A percentile compares a stretch with the other conserved stretches of the same genome.
phyloP scores from a whole-genome alignment of 2,797 vertebrate genomes.

The Lophius americanus region DNA sequence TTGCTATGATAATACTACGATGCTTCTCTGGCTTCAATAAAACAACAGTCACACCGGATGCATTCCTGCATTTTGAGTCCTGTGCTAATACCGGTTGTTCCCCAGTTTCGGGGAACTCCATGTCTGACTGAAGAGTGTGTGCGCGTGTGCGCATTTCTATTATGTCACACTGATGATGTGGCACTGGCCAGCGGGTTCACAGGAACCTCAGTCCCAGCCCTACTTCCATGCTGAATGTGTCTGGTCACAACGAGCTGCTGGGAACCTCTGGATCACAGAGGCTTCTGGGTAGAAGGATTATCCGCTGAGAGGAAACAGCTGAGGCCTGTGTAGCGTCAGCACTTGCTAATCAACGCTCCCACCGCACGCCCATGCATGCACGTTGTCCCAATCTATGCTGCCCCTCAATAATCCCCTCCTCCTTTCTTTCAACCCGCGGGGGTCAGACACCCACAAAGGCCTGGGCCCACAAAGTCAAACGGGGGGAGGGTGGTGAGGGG shows the following conservation, averaged over 20 bases:
- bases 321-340: slow-evolving; percentile 79
- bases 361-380: slow-evolving; percentile 27
- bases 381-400: slow-evolving; percentile 28
- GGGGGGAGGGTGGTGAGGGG: slow-evolving; percentile 33
- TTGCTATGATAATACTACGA: not conserved
- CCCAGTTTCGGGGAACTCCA: slow-evolving; percentile 44
- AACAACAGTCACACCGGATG: not conserved
- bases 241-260: slow-evolving; percentile 58
- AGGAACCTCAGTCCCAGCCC: slow-evolving; percentile 45
- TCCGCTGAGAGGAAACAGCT: slow-evolving; percentile 80
- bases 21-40: not conserved
- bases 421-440: slow-evolving; percentile 57
- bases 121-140: slow-evolving; percentile 10
- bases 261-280: slow-evolving; percentile 65
- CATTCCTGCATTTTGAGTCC: slow-evolving; percentile 4
- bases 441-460: slow-evolving; percentile 75
- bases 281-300: slow-evolving; percentile 77
- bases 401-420: slow-evolving; percentile 67
- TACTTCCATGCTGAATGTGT: slow-evolving; percentile 48
- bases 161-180: slow-evolving; percentile 76
- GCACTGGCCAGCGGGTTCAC: slow-evolving; percentile 46
- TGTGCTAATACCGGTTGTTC: slow-evolving; percentile 13
- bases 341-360: slow-evolving; percentile 74
- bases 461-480: slow-evolving; percentile 68
- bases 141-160: slow-evolving; percentile 52